Evolutionary conservation across 1,140 invertebrate genomes (phyloP), one percentile per base, ranked within the genome.

Genomic region (Trichomalopsis sarcophagae): DNA sequence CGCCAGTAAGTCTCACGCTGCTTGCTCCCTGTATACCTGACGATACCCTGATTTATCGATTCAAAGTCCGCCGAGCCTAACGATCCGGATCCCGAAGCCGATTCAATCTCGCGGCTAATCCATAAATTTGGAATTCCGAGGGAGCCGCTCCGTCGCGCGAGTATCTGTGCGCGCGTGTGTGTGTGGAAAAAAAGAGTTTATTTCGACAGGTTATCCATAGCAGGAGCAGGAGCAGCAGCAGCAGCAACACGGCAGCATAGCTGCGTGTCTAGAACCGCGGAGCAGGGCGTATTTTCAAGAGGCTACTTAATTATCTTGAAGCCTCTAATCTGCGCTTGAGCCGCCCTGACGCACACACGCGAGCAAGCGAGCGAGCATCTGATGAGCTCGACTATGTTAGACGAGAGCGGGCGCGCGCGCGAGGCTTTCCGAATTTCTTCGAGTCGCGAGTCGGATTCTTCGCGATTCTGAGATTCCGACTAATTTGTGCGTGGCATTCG

Each of bases 221-320:
- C 55, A 21, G 82, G 84, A 23, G 69, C 14, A 23, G 30, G 11
- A 27, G 17, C 13, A 27, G 40, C 33, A n/a, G 75, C 50, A 44
- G 17, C 62, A 36, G 14, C 33, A 10, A 36, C 14, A 75, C 44
- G 44, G 80, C 44, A 68, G 55, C 81, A 17, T 33, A 71, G 68
- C 68, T 33, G 68, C 68, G 71, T 17, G 27, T 27, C 17, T 23
- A 75, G 74, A 36, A 36, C 86, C 80, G 66, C 77, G 55, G 87
- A 86, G 87, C 86, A 88, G 89, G 90, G 90, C 91, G 92, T 92
- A 92, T 90, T 91, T 92, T 90, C 89, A 91, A 91, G 90, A 91
- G 90, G 91, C 92, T 93, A 93, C 92, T 93, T 93, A 93, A 93
- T 93, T 93, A 93, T 93, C 90, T 89, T 77, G 84, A 82, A 87